These are phyloP conservation scores for Pemphredon lugubris DNA, from an alignment of 2,888 invertebrate genomes.

Conservation along the genomic window DNA sequence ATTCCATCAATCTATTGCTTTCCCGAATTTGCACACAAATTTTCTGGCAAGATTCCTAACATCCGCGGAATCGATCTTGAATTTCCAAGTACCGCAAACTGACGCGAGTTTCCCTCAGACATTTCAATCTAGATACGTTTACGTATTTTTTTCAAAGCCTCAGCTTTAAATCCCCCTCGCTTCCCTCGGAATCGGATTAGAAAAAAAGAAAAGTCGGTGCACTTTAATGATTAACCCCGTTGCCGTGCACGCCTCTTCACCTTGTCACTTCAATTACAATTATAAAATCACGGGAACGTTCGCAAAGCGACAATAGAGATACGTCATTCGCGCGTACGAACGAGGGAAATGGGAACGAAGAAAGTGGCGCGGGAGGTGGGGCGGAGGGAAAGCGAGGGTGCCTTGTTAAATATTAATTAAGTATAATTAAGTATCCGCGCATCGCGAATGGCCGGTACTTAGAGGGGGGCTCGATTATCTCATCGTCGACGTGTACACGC, in stretches of 20 bases:
- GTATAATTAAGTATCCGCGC: conserved; percentile 37
- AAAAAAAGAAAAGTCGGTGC: conserved; percentile 17
- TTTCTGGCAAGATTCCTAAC: too few species aligned
- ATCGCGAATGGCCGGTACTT: conserved; percentile 17
- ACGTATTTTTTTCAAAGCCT: too few species aligned
- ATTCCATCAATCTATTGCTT: too few species aligned
- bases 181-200: too few species aligned
- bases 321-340: conserved; percentile 17
- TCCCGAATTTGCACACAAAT: too few species aligned
- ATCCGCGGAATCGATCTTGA: too few species aligned
- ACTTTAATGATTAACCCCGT: conserved; percentile 45
- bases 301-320: conserved; percentile 47
- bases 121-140: too few species aligned
- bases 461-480: conserved; percentile 40
- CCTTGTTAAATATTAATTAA: conserved; percentile 54
- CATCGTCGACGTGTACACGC: conserved; percentile 10
- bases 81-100: too few species aligned
- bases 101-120: too few species aligned
- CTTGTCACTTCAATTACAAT: conserved; percentile 38
- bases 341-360: neutral
- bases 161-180: too few species aligned
- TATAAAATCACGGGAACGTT: conserved; percentile 33
- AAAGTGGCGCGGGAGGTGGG: too few species aligned
- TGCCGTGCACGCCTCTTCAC: conserved; percentile 11
- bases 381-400: conserved; percentile 18